Base-by-base conservation (phyloP, 2,113 vertebrate genomes). In the Periophthalmus modestus region DNA sequence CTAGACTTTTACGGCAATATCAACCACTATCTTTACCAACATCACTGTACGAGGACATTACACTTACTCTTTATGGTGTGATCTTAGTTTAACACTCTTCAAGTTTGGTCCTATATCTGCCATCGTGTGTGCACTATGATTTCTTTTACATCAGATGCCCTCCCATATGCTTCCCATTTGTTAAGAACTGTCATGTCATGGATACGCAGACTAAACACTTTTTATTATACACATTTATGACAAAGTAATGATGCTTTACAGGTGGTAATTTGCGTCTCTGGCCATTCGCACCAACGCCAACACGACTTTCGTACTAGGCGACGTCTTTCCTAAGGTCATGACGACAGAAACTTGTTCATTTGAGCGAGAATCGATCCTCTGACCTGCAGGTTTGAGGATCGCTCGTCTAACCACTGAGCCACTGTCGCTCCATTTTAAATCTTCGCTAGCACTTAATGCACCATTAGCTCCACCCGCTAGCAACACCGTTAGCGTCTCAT, bases 1-100 rank as follows among this genome's bases (percentile, higher is more conserved):
- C 82, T 87, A 83, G 82, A 88, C 68, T 62, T 78, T 65, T 66
- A 70, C 46, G 80, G 84, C 84, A 81, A 85, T 73, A 85, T 62
- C 83, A 80, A 67, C 74, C 71, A 72, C 66, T 59, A 47, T 77
- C 75, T 73, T 73, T 74, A 83, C 73, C 66, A 18, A 67, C 39
- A 72, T 68, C 63, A 58, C 74, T 59, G 28, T 23, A 65, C 34
- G 12, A 43, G 62, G 39, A 43, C 34, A n/a, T n/a, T n/a, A 21
- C 34, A 34, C 5, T n/a, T 2, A 0, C 13, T 39, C 33, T 11
- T 34, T 33, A 9, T 18, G 11, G 19, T 65, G 7, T 65, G 18
- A 65, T 65, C 34, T 39, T n/a, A 39, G 6, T 62, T 62, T 62
- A 62, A 34, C 15, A 33, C 14, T 43, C 13, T 63, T 57, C 7